Evolutionary conservation across 2,888 invertebrate species (phyloP), one percentile per base, ranked within the genome.

Genomic region (Pseudococcus viburni): DNA sequence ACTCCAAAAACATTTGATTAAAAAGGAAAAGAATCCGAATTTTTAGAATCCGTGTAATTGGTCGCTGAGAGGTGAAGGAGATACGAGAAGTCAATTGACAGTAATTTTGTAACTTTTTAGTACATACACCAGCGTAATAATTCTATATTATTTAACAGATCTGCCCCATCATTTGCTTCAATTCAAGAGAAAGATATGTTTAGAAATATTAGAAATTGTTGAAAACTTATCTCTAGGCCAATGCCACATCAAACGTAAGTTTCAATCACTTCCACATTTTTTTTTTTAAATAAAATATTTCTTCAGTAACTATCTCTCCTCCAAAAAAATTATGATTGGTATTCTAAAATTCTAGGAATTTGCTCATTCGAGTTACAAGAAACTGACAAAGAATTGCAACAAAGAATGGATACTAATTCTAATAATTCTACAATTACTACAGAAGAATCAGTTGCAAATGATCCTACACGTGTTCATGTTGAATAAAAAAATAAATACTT

Each of bases 111-210:
- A 33, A 3, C 26, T 33, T n/a, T n/a, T n/a, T n/a, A n/a, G 26
- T 33, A 33, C 1, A 3, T 33, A 3, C 1, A 12, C 15, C 48
- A 15, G 7, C 55, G 26, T 51, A 8, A 7, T 55, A 22, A 51
- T 17, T 12, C 48, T 85, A 6, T 17, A 39, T 48, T 46, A 84
- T 22, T 39, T 88, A 91, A 3, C 91, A 95, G 95, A 94, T 92
- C 92, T 95, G 90, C 92, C 94, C 90, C 92, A 93, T 90, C 92
- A 92, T 68, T 93, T 93, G 88, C 92, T 95, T 90, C 91, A 92
- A 89, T 91, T 93, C 91, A 95, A 95, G 91, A 93, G 93, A 91
- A 92, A 91, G 90, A 93, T 94, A 90, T 95, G 94, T 92, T 92
- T 93, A 89, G 94, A 94, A 91, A 92, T 94, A 90, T 92, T 95